Base-by-base conservation (phyloP, 2,888 invertebrate species). In the Conus canariensis region DNA sequence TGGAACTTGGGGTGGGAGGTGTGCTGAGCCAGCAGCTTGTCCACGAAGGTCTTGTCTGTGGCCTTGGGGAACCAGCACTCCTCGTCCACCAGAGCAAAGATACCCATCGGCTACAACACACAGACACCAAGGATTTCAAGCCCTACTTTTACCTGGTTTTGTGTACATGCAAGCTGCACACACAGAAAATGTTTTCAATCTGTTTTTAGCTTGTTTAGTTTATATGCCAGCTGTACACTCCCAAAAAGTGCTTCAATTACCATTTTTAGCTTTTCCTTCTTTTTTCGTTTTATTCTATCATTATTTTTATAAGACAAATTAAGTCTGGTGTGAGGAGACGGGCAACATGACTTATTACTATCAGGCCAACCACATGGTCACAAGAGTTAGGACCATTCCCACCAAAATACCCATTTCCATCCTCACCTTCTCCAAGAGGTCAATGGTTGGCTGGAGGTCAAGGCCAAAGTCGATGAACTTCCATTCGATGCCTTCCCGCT, bases 31-130 rank as follows among this genome's bases (percentile, higher is more conserved):
- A 98, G 98, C 88, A 99, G 97, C 96, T 99, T 99, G 95, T 99
- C 99, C 0, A 99, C 99, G 96, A 99, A 99, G 0, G 99, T 98
- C 96, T 99, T 99, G 96, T 99, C 99, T 0, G 99, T 99, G 0
- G 99, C 99, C 96, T 99, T 99, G 0, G 99, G 99, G 97, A 99
- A 99, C 98, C 99, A 98, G 96, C 99, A 99, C 97, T 99, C 99
- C 96, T 99, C 99, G 96, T 99, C 99, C 88, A 99, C 96, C 90
- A 99, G 97, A 1, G 99, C 99, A 98, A 99, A 98, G 93, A 99
- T 99, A 94, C 99, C 99, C 98, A 99, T 99, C 1, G 99, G 99
- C 97, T 97, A 95, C 82, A 95, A 95, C 10, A 30, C 25, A 85
- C 25, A 85, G n/a, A 59, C 85, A 59, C 0, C 16, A 80, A 10